Evolutionary conservation across 2,797 vertebrate genomes (phyloP), one percentile per base, ranked within the genome.

Genomic region (Manis javanica): DNA sequence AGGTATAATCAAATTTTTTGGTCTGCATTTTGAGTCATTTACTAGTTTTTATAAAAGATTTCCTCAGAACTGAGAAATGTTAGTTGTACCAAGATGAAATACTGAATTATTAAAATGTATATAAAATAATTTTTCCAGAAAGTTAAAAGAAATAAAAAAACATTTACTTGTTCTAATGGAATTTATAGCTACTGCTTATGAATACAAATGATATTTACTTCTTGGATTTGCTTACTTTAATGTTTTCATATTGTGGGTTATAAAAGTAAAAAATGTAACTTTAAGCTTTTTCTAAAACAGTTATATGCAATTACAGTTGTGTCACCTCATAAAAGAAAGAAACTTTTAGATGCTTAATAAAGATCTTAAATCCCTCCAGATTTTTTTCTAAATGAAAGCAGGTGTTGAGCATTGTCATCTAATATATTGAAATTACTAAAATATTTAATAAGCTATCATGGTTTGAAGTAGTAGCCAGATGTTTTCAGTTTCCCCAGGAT

Each of bases 401-500:
- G 89, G 91, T 97, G 92, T 66, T 94, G 94, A 97, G 75, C 96
- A 94, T 96, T 91, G 96, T 86, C 98, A 46, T 96, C 68, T 92
- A 74, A 72, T 97, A 83, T 55, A 90, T 42, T 97, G 88, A 90
- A 95, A 97, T 98, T 96, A 90, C 86, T 97, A 87, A 97, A 96
- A 93, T 97, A 96, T 96, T 97, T 96, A 97, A 68, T 97, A 96
- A 97, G 39, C 85, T 90, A 77, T 88, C 79, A 11, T 68, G 26
- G 55, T 97, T 96, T 96, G 75, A 97, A 96, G 96, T 94, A 68
- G 68, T 98, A 74, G 37, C 94, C 88, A 97, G 94, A 94, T 96
- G 86, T 97, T 97, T 96, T 94, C 87, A 96, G 53, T 97, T 97
- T 96, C 87, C 96, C 97, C 91, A 90, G 93, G 96, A 96, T 97